Base-by-base conservation (phyloP, 2,113 vertebrate species). In the Chionomys nivalis region DNA sequence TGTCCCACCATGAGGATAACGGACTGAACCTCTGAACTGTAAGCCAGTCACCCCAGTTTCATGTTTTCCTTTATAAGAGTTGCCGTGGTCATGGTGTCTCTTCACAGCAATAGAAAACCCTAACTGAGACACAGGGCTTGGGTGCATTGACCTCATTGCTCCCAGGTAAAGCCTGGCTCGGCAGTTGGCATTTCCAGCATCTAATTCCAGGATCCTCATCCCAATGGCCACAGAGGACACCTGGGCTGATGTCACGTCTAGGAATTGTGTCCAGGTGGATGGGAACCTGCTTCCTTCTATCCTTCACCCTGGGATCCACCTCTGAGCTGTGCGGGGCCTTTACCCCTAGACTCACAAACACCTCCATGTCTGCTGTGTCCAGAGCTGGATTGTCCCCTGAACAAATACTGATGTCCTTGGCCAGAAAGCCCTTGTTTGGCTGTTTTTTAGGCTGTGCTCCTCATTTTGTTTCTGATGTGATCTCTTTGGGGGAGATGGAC, bases 281-380 rank as follows among this genome's bases (percentile, higher is more conserved):
- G 9, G 3, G 77, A 33, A 65, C 3, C 7, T 10, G 0, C n/a
- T 5, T 7, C 17, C 36, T 23, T 0, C 42, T 49, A 1, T 28
- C 82, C 1, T 13, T 58, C 39, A 72, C 5, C 39, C 76, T 61
- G 83, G 19, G 36, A 2, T 13, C 23, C 9, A 12, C 6, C 70
- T 88, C 16, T 79, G 65, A 28, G 44, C 63, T n/a, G 52, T 21
- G 4, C 10, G 39, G 17, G 36, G 16, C 44, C 39, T 65, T 91
- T 52, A n/a, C n/a, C 55, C 55, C 76, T 49, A 63, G 14, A 19
- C 10, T 7, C 61, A 26, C 7, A 1, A 19, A 10, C 4, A 5
- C 36, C 55, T 63, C 55, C 13, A 16, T 16, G 12, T 13, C 14
- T 7, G 1, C 9, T 1, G 19, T 0, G 12, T 24, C 76, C 85